Base-by-base conservation (phyloP, 2,888 invertebrate genomes). In the Ormia ochracea region DNA sequence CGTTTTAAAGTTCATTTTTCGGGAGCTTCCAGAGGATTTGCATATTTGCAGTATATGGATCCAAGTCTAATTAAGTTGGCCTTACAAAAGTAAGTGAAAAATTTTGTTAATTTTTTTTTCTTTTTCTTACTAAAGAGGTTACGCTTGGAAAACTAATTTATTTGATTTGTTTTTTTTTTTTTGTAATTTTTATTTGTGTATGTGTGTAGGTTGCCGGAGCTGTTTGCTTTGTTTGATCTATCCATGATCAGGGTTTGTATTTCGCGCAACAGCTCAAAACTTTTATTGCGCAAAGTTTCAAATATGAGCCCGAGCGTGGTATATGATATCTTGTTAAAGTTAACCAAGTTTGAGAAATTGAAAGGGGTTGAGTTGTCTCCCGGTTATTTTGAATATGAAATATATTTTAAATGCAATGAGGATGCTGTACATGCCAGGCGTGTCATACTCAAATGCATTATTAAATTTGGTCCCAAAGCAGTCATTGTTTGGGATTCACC, bases 41-140 rank as follows among this genome's bases (percentile, higher is more conserved):
- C 88, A 12, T 88, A 85, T 41, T 61, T 88, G 63, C 88, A 88
- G 65, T 88, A 86, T 23, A 45, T 85, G 1, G 81, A 87, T 48
- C 72, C 77, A 2, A 52, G 33, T 1, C 56, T 82, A 3, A 82
- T 83, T 79, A 4, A 59, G 0, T 28, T 59, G 14, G 85, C 85
- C 0, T 12, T 87, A 4, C 0, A 36, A 12, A 31, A 50, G 88
- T 88, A 66, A 82, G 83, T 78, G 0, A 41, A 45, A 5, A 3
- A 4, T 4, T 4, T n/a, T n/a, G n/a, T n/a, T n/a, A n/a, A n/a
- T n/a, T n/a, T n/a, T n/a, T n/a, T n/a, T n/a, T n/a, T n/a, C n/a
- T n/a, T n/a, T n/a, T n/a, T n/a, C n/a, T n/a, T n/a, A n/a, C n/a
- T n/a, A n/a, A n/a, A n/a, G n/a, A n/a, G n/a, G n/a, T n/a, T n/a